These are phyloP conservation scores for Ctenosaura bakeri DNA, from an alignment of 2,797 vertebrate genomes.

Conservation along the genomic window DNA sequence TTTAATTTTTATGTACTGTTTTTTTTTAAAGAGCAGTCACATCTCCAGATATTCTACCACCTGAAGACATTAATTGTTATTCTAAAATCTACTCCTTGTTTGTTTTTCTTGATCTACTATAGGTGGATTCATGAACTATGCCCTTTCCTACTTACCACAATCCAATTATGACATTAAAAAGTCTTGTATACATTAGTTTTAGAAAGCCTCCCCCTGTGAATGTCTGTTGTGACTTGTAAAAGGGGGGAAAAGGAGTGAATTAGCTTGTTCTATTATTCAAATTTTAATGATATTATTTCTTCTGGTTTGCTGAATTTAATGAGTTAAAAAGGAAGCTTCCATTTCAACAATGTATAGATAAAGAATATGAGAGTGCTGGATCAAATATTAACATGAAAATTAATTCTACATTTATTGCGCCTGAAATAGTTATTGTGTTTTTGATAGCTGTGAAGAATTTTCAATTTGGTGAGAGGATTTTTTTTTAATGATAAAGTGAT, in stretches of 20 bases:
- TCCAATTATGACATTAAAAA: conserved; percentile 49
- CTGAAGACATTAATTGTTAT: conserved; percentile 57
- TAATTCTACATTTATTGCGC: conserved; percentile 60
- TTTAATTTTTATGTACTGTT: conserved; percentile 19
- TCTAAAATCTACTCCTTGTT: conserved; percentile 42
- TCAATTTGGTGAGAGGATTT: conserved; percentile 45
- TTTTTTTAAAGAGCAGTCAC: conserved; percentile 42
- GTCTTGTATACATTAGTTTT: background rate
- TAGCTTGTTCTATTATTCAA: conserved; percentile 28
- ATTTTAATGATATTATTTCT: conserved; percentile 15
- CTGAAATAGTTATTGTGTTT: conserved; percentile 66
- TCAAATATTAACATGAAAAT: conserved; percentile 67
- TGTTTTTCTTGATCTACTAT: background rate
- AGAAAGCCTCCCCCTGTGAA: background rate
- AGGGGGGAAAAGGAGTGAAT: conserved; percentile 53
- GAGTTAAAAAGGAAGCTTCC: conserved; percentile 29
- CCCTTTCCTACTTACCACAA: conserved; percentile 53
- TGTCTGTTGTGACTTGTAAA: conserved; percentile 23
- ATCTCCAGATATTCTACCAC: conserved; percentile 54
- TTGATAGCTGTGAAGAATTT: conserved; percentile 51
- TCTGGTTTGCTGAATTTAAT: conserved; percentile 50
- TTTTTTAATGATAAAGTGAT: conserved; percentile 37
- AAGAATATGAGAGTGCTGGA: conserved; percentile 53
- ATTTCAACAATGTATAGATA: conserved; percentile 43
- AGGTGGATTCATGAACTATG: conserved; percentile 53